Evolutionary conservation across 2,113 vertebrate genomes (phyloP), one percentile per base, ranked within the genome.

Genomic region (Hydropotes inermis): DNA sequence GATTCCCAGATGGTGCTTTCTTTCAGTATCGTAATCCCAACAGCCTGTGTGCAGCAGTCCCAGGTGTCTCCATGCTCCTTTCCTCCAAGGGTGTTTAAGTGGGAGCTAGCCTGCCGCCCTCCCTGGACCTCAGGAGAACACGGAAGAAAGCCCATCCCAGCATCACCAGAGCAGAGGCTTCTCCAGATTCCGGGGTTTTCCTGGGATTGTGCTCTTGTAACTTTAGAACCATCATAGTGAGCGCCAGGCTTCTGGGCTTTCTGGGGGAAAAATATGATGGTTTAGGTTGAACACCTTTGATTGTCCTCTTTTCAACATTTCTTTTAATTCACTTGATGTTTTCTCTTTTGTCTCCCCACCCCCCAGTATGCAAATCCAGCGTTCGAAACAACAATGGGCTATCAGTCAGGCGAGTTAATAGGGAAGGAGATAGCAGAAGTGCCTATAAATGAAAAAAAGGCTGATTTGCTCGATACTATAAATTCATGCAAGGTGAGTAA

Each of bases 361-460:
- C n/a, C 39, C 54, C 99, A 99, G 99, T 99, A 99, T 43, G 99
- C 99, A 98, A 99, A 99, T 98, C 99, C 99, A 97, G 99, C 99
- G 85, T 99, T 99, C 82, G 99, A 99, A 99, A 99, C 98, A 94
- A 99, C 99, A 95, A 99, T 99, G 99, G 99, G 99, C 98, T 99
- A 99, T 98, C 99, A 99, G 98, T 99, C 99, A 97, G 99, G 99
- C 61, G 99, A 99, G 98, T 98, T 99, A 90, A 99, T 99, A 98
- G 99, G 99, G 97, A 99, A 99, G 98, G 99, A 99, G 98, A 99
- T 99, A 98, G 99, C 99, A 98, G 99, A 99, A 99, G 99, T 99
- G 99, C 99, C 99, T 99, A 99, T 99, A 98, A 99, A 99, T 98
- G 99, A 99, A 98, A 99, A 99, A 99, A 99, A 99, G 99, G 99